A percentile compares a stretch with the other conserved stretches of the same genome.
Conservation (phyloP, 2,113 vertebrate species). For the Podocnemis expansa region DNA sequence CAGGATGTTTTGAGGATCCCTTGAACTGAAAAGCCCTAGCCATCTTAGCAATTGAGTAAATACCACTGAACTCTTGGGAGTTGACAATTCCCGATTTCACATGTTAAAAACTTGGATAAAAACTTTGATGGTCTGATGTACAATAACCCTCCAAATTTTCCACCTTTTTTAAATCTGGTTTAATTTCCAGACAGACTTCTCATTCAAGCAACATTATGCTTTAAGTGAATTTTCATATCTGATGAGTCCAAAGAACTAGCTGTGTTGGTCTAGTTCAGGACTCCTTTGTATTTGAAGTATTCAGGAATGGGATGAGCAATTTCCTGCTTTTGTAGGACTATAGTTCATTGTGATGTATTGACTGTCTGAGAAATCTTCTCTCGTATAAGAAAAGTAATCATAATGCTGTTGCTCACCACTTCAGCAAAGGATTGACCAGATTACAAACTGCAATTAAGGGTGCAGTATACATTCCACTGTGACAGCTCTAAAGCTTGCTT, state of each 20-base stretch:
- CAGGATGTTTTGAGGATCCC: not conserved
- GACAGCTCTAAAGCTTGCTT: not conserved
- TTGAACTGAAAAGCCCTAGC: not conserved
- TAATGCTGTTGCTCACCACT: not conserved
- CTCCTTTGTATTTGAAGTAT: not conserved
- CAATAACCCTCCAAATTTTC: not conserved
- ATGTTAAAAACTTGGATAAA: no score
- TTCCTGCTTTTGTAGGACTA: not conserved
- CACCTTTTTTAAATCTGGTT: not conserved
- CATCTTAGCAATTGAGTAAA: not conserved
- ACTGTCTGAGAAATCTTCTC: conserved; percentile 36
- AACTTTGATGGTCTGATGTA: not conserved
- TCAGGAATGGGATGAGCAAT: conserved; percentile 9
- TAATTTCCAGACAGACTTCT: not conserved
- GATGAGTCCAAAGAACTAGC: no score
- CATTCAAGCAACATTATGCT: not conserved
- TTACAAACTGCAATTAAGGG: not conserved
- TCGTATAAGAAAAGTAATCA: not conserved
- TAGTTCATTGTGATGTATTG: conserved; percentile 36
- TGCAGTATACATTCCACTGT: not conserved
- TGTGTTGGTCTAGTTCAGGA: no score
- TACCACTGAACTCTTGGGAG: not conserved
- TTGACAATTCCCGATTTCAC: not conserved
- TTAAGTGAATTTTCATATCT: not conserved
- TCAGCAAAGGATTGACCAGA: not conserved